phyloP scores from a whole-genome alignment of 2,797 vertebrate genomes.

The Sternarchorhynchus goeldii region DNA sequence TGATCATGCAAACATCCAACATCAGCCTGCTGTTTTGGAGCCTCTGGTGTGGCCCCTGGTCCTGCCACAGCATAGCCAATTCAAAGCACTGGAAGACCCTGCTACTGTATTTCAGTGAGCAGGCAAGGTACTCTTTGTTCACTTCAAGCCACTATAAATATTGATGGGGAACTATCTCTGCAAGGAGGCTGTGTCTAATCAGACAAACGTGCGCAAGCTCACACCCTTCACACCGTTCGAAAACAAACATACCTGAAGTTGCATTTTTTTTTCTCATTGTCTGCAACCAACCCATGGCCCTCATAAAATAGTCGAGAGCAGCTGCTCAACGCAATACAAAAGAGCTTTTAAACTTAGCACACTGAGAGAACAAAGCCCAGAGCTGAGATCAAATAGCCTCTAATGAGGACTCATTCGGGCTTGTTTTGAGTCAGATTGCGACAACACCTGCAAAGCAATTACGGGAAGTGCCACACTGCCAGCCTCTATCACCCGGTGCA shows the following conservation, averaged over 20 bases:
- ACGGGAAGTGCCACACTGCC: conserved; percentile 55
- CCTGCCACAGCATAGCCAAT: conserved; percentile 25
- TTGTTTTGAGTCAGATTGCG: conserved; percentile 50
- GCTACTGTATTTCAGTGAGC: conserved; percentile 24
- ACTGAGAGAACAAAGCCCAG: conserved; percentile 41
- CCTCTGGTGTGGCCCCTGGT: conserved; percentile 47
- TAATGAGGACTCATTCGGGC: conserved; percentile 51
- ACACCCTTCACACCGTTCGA: neutral
- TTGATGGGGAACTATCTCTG: conserved; percentile 36
- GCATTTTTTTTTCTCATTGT: neutral
- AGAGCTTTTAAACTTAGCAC: conserved; percentile 41
- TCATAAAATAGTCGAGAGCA: conserved; percentile 5
- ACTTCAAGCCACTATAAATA: conserved; percentile 42
- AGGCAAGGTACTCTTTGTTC: conserved; percentile 35
- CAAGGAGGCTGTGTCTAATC: conserved; percentile 25
- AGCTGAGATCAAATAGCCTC: conserved; percentile 53
- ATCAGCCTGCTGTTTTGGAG: conserved; percentile 22
- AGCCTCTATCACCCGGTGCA: conserved; percentile 47
- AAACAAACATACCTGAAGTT: conserved; percentile 24
- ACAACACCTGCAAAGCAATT: conserved; percentile 59
- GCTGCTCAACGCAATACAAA: conserved; percentile 27
- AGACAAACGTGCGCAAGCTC: neutral
- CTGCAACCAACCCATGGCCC: conserved; percentile 6
- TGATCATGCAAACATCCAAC: neutral
- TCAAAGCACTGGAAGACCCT: conserved; percentile 1